Base-by-base conservation (phyloP, 2,797 vertebrate genomes). In the Natrix natrix region DNA sequence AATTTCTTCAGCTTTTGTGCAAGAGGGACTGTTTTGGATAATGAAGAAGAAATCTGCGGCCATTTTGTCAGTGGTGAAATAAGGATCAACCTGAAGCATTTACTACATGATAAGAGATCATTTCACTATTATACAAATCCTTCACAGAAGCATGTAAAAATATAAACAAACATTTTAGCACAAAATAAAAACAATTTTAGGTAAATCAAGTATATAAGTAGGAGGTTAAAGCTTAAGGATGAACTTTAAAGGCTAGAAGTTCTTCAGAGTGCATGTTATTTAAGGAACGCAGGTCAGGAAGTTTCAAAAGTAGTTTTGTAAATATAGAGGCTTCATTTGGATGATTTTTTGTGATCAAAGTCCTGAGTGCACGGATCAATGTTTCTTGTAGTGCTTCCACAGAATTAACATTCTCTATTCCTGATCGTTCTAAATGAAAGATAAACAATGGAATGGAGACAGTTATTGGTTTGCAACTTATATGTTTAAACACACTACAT, bases 191-290 rank as follows among this genome's bases (percentile, higher is more conserved):
- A 96, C 93, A 97, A 95, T 96, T 93, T 57, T 93, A 96, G 92
- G 92, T 95, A 96, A 95, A 95, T 96, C 95, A 95, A 91, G 91
- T 86, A 54, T 93, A 92, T 92, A 91, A 93, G 95, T 95, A 95
- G 96, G 94, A 96, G 66, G 93, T 95, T 93, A 97, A 97, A 96
- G 96, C 96, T 97, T 97, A 98, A 0, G 98, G 98, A 96, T 99
- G 99, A 97, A 99, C 99, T 98, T 99, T 99, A 96, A 99, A 99
- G 96, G 99, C 99, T 96, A 99, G 97, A 96, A 99, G 98, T 96
- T 99, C 99, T 97, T 99, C 99, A 60, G 99, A 99, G 98, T 99
- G 99, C 99, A 99, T 98, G 98, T 99, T 99, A 97, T 99, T 99
- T 97, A 99, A 99, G 55, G 99, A 99, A 54, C 99, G 99, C 97